phyloP scores from a whole-genome alignment of 2,888 invertebrate genomes.

The Zootermopsis nevadensis region DNA sequence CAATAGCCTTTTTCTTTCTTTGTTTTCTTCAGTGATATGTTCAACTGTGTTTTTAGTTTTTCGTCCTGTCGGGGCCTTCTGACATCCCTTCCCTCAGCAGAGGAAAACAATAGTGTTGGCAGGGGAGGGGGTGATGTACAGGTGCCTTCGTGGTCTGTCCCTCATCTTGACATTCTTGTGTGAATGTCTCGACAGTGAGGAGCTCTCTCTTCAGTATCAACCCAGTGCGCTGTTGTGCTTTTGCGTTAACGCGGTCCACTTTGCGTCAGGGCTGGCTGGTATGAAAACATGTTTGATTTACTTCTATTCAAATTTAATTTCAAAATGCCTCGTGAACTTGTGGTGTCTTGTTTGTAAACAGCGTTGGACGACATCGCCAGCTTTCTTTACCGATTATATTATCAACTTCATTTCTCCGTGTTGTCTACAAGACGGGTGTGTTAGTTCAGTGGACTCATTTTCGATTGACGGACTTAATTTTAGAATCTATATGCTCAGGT shows the following conservation, averaged over 20 bases:
- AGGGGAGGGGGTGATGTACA: background rate
- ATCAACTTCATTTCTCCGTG: no score
- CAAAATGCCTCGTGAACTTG: background rate
- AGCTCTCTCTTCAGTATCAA: background rate
- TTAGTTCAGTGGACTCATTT: no score
- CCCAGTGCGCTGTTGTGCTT: background rate
- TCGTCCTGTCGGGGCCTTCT: slow-evolving; percentile 33
- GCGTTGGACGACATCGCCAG: no score
- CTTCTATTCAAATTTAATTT: background rate
- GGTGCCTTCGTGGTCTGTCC: background rate
- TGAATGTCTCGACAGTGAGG: background rate
- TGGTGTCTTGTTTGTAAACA: no score
- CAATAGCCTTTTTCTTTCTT: background rate
- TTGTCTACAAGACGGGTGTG: no score
- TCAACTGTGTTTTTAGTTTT: background rate
- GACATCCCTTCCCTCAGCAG: background rate
- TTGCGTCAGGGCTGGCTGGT: slow-evolving; percentile 35
- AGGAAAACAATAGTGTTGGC: background rate
- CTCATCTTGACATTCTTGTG: background rate
- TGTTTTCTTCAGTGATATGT: background rate
- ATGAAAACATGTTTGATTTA: background rate
- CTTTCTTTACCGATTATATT: no score
- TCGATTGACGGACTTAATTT: no score
- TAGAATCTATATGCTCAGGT: no score
- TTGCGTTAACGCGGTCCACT: background rate